Conservation (phyloP, 2,797 vertebrate genomes). For the Lutjanus campechanus region DNA sequence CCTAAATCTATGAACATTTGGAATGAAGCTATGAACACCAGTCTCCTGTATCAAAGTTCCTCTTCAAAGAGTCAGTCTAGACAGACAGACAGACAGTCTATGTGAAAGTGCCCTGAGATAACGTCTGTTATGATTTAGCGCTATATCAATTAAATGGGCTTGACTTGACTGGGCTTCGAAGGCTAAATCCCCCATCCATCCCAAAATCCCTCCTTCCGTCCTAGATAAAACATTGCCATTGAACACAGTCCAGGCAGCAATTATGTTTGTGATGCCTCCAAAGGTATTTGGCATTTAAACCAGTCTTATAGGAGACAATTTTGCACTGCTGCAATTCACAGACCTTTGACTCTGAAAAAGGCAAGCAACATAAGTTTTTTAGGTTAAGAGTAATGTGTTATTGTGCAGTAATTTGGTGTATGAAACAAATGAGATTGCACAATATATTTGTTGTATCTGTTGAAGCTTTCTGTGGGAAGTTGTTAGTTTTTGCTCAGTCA, state of each 20-base stretch:
- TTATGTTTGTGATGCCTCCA: neutral
- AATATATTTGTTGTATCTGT: neutral
- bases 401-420: neutral
- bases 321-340: neutral
- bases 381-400: neutral
- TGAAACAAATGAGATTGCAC: neutral
- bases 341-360: neutral
- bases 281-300: neutral
- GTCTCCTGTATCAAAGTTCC: neutral
- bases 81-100: no score
- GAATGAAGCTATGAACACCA: neutral
- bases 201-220: neutral
- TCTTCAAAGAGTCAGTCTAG: no score
- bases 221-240: neutral
- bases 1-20: neutral
- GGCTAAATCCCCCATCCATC: neutral
- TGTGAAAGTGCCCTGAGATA: no score
- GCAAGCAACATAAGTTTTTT: neutral
- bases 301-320: neutral
- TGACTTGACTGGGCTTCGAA: neutral
- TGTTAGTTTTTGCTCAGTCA: constrained; percentile 11
- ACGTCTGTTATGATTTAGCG: no score
- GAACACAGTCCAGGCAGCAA: neutral
- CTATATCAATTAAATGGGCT: no score
- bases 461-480: neutral